Evolutionary conservation across 2,888 invertebrate genomes (phyloP).

Genomic region (Trissonchulus sp.): DNA sequence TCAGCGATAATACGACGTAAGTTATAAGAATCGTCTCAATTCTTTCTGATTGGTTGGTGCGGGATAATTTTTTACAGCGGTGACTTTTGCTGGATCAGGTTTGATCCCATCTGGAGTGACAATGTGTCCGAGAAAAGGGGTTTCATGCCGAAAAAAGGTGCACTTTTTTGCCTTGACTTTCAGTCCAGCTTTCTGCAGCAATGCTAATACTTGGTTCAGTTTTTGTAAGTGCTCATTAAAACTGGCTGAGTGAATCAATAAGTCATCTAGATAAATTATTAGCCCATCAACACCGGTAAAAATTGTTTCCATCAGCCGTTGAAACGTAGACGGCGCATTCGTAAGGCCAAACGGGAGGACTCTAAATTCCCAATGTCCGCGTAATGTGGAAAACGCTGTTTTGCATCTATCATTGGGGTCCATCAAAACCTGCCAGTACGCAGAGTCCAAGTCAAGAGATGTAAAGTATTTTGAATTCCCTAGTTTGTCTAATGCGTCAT

Average conservation of each 20-base stretch:
- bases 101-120: background rate
- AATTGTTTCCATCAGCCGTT: constrained; percentile 30
- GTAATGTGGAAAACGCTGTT: constrained; percentile 34
- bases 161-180: constrained; percentile 2
- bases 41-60: background rate
- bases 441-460: constrained; percentile 25
- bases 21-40: background rate
- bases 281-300: background rate
- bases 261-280: constrained; percentile 24
- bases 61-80: background rate
- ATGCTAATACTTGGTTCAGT: background rate
- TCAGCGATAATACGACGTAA: constrained; percentile 10
- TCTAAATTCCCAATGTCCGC: constrained; percentile 36
- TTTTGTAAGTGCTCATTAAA: background rate
- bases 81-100: background rate
- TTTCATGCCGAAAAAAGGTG: background rate
- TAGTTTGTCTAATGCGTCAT: background rate
- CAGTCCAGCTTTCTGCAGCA: background rate
- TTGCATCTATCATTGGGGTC: constrained; percentile 32
- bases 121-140: background rate
- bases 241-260: background rate
- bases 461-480: constrained; percentile 4
- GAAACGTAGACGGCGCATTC: constrained; percentile 36
- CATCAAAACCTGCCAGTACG: constrained; percentile 30
- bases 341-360: constrained; percentile 27